Conservation (phyloP, 2,797 vertebrate genomes). For the Myripristis murdjan region DNA sequence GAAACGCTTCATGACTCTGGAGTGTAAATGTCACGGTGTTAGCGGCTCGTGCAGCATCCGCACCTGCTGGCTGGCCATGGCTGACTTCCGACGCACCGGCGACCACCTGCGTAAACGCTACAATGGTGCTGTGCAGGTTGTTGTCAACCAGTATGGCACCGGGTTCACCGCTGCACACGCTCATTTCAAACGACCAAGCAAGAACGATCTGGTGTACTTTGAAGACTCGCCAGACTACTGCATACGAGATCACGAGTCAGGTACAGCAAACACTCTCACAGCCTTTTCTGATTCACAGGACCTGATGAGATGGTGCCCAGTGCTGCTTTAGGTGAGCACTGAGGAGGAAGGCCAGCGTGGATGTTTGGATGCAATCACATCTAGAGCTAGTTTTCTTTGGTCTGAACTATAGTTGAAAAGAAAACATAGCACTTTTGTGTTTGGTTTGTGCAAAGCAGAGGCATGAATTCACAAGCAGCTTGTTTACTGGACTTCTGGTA, state of each 20-base stretch:
- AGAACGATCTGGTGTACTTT: constrained; percentile 96
- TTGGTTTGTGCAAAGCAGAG: no score
- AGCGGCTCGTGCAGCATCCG: constrained; percentile 95
- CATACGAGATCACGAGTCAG: constrained; percentile 92
- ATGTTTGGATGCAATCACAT: no score
- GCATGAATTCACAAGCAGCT: no score
- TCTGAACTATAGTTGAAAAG: no score
- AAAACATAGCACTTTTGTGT: no score
- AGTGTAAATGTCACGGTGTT: constrained; percentile 97
- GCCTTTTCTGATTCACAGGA: background rate
- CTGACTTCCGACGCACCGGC: constrained; percentile 94
- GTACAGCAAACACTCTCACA: constrained; percentile 77
- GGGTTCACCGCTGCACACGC: constrained; percentile 92
- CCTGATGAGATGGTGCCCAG: background rate
- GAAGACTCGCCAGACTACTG: constrained; percentile 98
- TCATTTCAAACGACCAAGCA: constrained; percentile 92
- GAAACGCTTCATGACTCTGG: constrained; percentile 94
- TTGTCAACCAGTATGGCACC: constrained; percentile 96
- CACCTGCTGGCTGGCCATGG: constrained; percentile 96
- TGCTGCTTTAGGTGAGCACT: background rate
- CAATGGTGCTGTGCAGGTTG: constrained; percentile 93
- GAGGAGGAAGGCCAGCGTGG: no score
- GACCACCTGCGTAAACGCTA: constrained; percentile 94
- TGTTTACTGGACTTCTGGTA: no score
- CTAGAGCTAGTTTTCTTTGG: no score